Percentiles rank a stretch among this genome's conserved stretches.
These are phyloP conservation scores for Dasysyrphus albostriatus DNA, from an alignment of 2,888 invertebrate genomes.

Conservation along the genomic window DNA sequence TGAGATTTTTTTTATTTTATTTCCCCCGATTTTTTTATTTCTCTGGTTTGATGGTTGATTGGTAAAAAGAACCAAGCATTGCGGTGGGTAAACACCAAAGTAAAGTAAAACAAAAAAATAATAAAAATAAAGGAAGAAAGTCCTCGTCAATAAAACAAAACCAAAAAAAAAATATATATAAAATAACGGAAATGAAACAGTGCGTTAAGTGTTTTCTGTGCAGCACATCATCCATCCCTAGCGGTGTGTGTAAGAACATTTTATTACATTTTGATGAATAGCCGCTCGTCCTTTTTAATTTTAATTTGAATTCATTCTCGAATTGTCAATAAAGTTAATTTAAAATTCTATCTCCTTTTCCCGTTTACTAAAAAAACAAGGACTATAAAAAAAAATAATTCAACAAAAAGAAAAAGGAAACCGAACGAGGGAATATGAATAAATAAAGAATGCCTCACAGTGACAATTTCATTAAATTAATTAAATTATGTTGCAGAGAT, in stretches of 20 bases:
- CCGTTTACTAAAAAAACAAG: slow-evolving; percentile 28
- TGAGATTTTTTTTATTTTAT: slow-evolving; percentile 46
- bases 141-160: slow-evolving; percentile 66
- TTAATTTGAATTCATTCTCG: slow-evolving; percentile 75
- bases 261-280: slow-evolving; percentile 75
- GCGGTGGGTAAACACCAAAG: slow-evolving; percentile 68
- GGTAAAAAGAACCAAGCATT: slow-evolving; percentile 65
- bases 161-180: slow-evolving; percentile 24
- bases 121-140: slow-evolving; percentile 43
- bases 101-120: slow-evolving; percentile 31
- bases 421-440: slow-evolving; percentile 62
- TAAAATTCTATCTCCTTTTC: slow-evolving; percentile 68
- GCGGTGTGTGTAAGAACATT: slow-evolving; percentile 67
- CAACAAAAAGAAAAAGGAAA: slow-evolving; percentile 32
- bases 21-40: slow-evolving; percentile 25
- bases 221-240: slow-evolving; percentile 42
- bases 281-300: slow-evolving; percentile 72
- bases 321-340: slow-evolving; percentile 75
- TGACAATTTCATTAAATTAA: slow-evolving; percentile 75
- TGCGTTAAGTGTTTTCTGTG: slow-evolving; percentile 73
- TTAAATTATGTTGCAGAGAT: slow-evolving; percentile 73
- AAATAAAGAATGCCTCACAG: slow-evolving; percentile 75
- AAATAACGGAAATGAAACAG: slow-evolving; percentile 61
- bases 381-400: background rate
- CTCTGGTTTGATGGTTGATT: slow-evolving; percentile 72